Evolutionary conservation across 2,797 vertebrate species (phyloP).

Genomic region (Anguilla anguilla): DNA sequence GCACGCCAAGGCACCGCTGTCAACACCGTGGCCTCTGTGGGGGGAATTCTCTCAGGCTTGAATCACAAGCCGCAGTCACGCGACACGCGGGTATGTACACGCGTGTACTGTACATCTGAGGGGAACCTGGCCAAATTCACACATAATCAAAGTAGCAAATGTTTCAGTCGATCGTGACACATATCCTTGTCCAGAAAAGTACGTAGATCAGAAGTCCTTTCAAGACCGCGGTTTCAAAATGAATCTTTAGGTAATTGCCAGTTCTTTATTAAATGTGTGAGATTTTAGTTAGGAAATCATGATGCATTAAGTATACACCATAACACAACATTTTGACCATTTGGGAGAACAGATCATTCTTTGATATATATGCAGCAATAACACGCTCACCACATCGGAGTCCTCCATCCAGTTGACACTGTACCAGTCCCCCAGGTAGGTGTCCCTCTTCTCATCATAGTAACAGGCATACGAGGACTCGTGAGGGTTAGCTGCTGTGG

Average conservation of each 20-base stretch:
- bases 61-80: not conserved
- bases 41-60: not conserved
- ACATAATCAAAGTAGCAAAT: not conserved
- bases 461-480: constrained; percentile 97
- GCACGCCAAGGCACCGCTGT: not conserved
- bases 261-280: no score
- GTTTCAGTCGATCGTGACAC: not conserved
- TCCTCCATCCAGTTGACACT: constrained; percentile 99
- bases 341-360: not conserved
- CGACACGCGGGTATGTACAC: not conserved
- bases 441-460: constrained; percentile 85
- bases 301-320: not conserved
- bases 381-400: constrained; percentile 80
- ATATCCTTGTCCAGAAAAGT: not conserved
- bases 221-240: not conserved
- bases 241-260: not conserved
- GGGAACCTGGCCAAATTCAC: not conserved
- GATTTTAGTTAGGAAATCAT: not conserved
- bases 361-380: not conserved
- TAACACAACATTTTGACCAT: not conserved
- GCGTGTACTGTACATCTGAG: not conserved
- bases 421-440: constrained; percentile 96
- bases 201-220: not conserved
- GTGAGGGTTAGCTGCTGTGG: constrained; percentile 84
- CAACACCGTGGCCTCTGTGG: not conserved